Evolutionary conservation across 2,113 vertebrate genomes (phyloP).

Genomic region (Abramis brama): DNA sequence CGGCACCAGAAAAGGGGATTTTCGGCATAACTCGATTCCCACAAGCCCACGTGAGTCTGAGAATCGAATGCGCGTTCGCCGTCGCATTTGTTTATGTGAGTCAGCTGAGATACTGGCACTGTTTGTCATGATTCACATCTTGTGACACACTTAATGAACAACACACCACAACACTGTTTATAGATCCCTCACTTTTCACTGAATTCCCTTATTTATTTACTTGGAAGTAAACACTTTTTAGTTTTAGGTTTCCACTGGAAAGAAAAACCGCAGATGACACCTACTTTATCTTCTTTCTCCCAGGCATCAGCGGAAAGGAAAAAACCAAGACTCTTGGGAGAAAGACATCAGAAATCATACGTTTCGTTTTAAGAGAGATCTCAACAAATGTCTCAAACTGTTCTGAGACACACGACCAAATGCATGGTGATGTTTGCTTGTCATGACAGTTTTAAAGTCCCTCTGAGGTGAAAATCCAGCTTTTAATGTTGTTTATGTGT

Average conservation of each 20-base stretch:
- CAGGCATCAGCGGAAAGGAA: background rate
- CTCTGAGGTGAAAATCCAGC: too few relatives aligned
- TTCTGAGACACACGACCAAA: background rate
- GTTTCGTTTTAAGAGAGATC: background rate
- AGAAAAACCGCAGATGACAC: background rate
- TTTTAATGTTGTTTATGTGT: too few relatives aligned
- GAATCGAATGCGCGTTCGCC: slow-evolving; percentile 36
- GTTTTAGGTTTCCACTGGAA: background rate
- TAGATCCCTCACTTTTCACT: background rate
- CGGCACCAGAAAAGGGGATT: slow-evolving; percentile 44
- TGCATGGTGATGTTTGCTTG: background rate
- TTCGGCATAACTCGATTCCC: slow-evolving; percentile 48
- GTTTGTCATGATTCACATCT: slow-evolving; percentile 49
- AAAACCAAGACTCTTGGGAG: background rate
- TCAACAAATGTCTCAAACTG: background rate
- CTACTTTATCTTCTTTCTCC: background rate
- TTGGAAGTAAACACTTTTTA: background rate
- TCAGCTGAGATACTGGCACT: slow-evolving; percentile 26
- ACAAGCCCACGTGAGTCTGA: slow-evolving; percentile 14
- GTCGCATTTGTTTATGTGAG: slow-evolving; percentile 35
- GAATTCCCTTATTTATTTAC: background rate
- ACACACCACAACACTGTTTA: slow-evolving; percentile 32
- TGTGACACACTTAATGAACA: slow-evolving; percentile 45
- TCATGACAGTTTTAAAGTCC: too few relatives aligned
- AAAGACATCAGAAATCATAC: background rate